These are phyloP conservation scores for Ormyrus thymus DNA, from an alignment of 2,888 invertebrate genomes.

Conservation along the genomic window DNA sequence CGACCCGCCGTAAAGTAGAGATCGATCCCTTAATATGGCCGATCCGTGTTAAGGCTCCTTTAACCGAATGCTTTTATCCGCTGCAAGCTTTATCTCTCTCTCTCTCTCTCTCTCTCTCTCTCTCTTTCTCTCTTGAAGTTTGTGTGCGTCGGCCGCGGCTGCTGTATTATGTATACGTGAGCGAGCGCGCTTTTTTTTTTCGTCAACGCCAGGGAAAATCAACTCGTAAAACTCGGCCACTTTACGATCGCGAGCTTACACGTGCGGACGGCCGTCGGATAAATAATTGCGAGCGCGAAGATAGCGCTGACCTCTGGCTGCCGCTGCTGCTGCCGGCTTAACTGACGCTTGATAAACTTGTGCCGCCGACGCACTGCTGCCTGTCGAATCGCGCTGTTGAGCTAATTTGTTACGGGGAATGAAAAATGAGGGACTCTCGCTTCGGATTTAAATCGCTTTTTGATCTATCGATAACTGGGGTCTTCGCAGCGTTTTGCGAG, in stretches of 20 bases:
- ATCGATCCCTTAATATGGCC: constrained; percentile 56
- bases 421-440: too few relatives aligned
- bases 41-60: constrained; percentile 35
- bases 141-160: too few relatives aligned
- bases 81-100: not conserved
- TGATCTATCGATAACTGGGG: too few relatives aligned
- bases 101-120: not conserved
- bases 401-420: too few relatives aligned
- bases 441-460: too few relatives aligned
- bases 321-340: not conserved
- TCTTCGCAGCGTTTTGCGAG: too few relatives aligned
- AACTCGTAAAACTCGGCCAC: constrained; percentile 51
- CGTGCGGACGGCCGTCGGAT: constrained; percentile 20
- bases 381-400: too few relatives aligned
- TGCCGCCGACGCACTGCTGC: too few relatives aligned
- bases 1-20: constrained; percentile 59
- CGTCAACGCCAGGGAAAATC: constrained; percentile 46
- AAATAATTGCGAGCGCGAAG: constrained; percentile 50
- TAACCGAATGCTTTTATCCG: constrained; percentile 42
- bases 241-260: constrained; percentile 51
- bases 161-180: not conserved
- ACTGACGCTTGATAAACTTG: constrained; percentile 30
- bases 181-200: constrained; percentile 1
- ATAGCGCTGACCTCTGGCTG: not conserved
- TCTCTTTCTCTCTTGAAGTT: not conserved